Base-by-base conservation (phyloP, 2,888 invertebrate species). In the Leistus spinibarbis region DNA sequence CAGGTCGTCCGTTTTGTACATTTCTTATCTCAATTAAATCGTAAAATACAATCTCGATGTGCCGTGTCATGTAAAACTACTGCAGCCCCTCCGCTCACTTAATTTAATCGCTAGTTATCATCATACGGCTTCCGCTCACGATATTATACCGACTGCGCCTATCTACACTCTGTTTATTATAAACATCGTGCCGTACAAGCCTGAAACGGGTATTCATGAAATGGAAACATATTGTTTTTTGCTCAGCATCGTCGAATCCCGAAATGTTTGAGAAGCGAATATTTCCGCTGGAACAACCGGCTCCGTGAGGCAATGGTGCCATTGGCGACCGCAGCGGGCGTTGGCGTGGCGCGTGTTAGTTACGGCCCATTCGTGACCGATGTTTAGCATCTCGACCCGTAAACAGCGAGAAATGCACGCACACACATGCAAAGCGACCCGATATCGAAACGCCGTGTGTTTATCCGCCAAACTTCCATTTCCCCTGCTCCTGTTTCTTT, bases 21-120 rank as follows among this genome's bases (percentile, higher is more conserved):
- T 73, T 71, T 64, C 71, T 71, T 73, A 73, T 73, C 73, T 73
- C 73, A 73, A 73, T 73, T 73, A 73, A 67, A 73, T 73, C 73
- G 62, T 73, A 66, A 73, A 27, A 73, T 67, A 73, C 73, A 73
- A 73, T 60, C 73, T 67, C 73, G 54, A 13, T 40, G 40, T 40
- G 17, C 64, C 17, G 20, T 64, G 63, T 71, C 64, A 63, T 71
- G 54, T 62, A 73, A 73, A 73, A 19, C 22, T 20, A n/a, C 71
- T 54, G 20, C 23, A 20, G 4, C 16, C 60, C 17, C 17, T 53
- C 73, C 23, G 67, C n/a, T n/a, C n/a, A n/a, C n/a, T 73, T 73
- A 73, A 73, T 73, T 73, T 73, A 67, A 73, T 73, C 67, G 73
- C 53, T 73, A 23, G 71, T 64, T 71, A 71, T 64, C 54, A 71